Evolutionary conservation across 1,140 invertebrate genomes (phyloP), one percentile per base, ranked within the genome.

Genomic region (Stenopsyche tienmushanensis): DNA sequence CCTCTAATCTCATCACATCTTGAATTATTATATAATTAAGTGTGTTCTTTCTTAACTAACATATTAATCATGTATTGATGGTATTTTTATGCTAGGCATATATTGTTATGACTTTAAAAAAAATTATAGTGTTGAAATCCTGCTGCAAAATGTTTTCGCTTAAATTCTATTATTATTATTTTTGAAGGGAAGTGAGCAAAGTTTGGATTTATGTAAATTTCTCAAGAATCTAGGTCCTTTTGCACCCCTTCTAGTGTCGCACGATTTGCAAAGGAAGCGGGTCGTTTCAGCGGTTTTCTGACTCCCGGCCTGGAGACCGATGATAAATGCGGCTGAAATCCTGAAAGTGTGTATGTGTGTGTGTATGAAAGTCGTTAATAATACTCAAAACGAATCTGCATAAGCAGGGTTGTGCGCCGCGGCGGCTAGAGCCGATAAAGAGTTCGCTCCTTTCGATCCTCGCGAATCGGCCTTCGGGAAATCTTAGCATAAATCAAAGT

Each of bases 351-450:
- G 47, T 26, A 42, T 62, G 42, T 39, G 54, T 29, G 50, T 58
- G 49, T 55, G 52, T 45, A 21, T 15, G 25, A 34, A 29, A 53
- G 62, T 64, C 66, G 66, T 68, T 65, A 68, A 68, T 68, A 68
- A 68, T 68, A 49, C 66, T 68, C 66, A 68, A 54, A 59, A 58
- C 62, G 66, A 66, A 68, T 68, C 62, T 68, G 62, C 62, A 68
- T 68, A 65, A 68, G 26, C 66, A 68, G 66, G 44, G 34, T 21
- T 44, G 44, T 39, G 47, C 47, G 41, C 9, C 44, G 20, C 17
- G 57, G 17, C 26, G 44, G 39, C 39, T 57, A 21, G 54, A 41
- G 24, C 18, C 57, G 57, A 60, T 60, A 60, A 60, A 60, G 57
- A 60, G 41, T 17, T 17, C 18, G 21, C 42, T 45, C 3, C 44